phyloP scores from a whole-genome alignment of 2,888 invertebrate species.

The Itoplectis maculator region DNA sequence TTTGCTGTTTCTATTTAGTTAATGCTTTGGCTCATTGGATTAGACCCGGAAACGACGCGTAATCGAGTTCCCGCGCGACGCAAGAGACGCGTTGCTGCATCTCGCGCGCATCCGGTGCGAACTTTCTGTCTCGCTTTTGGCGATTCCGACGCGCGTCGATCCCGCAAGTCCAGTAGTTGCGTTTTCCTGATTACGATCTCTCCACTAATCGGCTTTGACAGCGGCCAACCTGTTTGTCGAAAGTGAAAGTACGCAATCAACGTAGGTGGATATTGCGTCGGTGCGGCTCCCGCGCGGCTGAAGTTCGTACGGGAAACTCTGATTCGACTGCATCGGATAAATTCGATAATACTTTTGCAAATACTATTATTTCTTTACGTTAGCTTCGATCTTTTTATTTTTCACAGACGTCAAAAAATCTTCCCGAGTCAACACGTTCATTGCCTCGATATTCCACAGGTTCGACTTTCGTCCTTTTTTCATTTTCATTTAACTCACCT shows the following conservation, averaged over 20 bases:
- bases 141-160: constrained; percentile 11
- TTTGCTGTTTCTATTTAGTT: constrained; percentile 45
- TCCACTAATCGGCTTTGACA: constrained; percentile 11
- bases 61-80: constrained; percentile 56
- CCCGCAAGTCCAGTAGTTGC: constrained; percentile 9
- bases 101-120: no score
- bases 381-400: neutral
- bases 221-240: neutral
- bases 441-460: constrained; percentile 42
- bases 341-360: neutral
- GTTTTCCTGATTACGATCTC: constrained; percentile 41
- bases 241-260: neutral
- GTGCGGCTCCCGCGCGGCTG: neutral
- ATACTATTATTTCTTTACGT: neutral
- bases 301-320: neutral
- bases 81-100: neutral
- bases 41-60: constrained; percentile 25
- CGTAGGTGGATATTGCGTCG: neutral
- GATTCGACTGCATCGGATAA: neutral
- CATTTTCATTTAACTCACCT: no score
- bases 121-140: constrained; percentile 27
- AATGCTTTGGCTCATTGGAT: constrained; percentile 35
- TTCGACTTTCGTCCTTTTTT: neutral
- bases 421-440: constrained; percentile 52
- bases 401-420: constrained; percentile 20